Conservation (phyloP, 2,797 vertebrate genomes). For the Geotrypetes seraphini region DNA sequence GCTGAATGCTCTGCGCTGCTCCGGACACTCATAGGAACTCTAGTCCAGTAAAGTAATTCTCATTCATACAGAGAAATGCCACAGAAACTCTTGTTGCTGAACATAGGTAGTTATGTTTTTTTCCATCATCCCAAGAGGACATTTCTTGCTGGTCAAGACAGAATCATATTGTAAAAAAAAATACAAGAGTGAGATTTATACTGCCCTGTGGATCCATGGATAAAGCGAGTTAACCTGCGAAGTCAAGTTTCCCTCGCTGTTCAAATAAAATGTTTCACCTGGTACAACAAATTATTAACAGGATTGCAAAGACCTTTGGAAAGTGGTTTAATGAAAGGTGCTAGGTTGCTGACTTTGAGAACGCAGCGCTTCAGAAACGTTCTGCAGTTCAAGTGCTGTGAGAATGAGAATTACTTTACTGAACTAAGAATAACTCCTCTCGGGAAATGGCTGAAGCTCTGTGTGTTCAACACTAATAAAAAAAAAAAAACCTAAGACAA, state of each 20-base stretch:
- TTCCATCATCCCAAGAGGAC: conserved; percentile 23
- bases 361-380: conserved; percentile 15
- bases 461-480: no score
- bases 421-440: no score
- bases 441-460: no score
- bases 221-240: conserved; percentile 29
- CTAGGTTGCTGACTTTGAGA: conserved; percentile 11
- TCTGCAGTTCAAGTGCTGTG: conserved; percentile 1
- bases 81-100: conserved; percentile 7
- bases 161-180: conserved; percentile 28
- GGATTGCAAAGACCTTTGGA: conserved; percentile 14
- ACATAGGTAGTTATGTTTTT: conserved; percentile 40
- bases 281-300: conserved; percentile 23
- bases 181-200: conserved; percentile 25
- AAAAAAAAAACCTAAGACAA: no score
- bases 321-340: conserved; percentile 1
- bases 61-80: not conserved
- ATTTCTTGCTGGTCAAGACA: conserved; percentile 30
- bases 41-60: no score
- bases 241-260: conserved; percentile 19
- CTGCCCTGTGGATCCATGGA: conserved; percentile 18
- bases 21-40: no score
- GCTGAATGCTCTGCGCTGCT: no score
- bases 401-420: no score
- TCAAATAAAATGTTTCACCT: conserved; percentile 21